phyloP scores from a whole-genome alignment of 2,113 vertebrate species.

The Gymnarchus niloticus region DNA sequence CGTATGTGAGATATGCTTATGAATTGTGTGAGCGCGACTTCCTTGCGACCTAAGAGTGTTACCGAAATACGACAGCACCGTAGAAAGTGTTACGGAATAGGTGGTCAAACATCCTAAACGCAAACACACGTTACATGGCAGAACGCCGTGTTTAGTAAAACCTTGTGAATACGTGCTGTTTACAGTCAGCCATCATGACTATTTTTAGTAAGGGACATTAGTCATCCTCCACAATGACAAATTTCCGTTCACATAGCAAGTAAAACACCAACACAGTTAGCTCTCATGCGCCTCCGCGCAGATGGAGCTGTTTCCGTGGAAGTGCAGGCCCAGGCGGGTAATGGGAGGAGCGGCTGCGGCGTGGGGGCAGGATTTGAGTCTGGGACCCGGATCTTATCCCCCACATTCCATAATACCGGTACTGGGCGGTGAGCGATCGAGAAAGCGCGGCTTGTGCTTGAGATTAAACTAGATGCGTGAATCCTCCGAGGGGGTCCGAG shows the following conservation, averaged over 20 bases:
- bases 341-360: not conserved
- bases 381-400: not conserved
- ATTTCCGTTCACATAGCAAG: not conserved
- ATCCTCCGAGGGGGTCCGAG: not conserved
- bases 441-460: not conserved
- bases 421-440: not conserved
- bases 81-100: not conserved
- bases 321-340: not conserved
- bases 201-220: not conserved
- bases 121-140: not conserved
- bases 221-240: not conserved
- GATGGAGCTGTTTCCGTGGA: not conserved
- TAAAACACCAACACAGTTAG: not conserved
- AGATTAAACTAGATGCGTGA: not conserved
- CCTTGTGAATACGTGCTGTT: not conserved
- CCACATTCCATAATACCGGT: not conserved
- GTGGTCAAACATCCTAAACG: not conserved
- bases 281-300: not conserved
- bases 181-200: not conserved
- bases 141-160: not conserved
- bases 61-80: not conserved
- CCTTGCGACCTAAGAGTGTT: not conserved
- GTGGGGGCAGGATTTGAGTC: not conserved
- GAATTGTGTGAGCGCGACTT: not conserved
- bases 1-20: not conserved